A percentile compares a stretch with the other conserved stretches of the same genome.
Conservation (phyloP, 2,797 vertebrate species). For the Platyrinchus mystaceus region DNA sequence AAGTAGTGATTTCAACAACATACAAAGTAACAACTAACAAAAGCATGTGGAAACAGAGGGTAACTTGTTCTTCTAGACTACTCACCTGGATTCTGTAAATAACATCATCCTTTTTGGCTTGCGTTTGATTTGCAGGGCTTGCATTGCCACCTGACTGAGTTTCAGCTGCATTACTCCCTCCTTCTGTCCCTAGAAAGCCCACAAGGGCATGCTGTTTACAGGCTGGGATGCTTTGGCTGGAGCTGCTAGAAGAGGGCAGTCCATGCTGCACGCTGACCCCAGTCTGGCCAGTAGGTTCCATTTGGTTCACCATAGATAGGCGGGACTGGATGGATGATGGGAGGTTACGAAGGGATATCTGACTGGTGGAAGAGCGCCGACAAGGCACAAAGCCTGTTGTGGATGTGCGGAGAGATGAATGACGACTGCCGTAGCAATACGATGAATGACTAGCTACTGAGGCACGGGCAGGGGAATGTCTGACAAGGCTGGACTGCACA, state of each 20-base stretch:
- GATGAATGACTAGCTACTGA: slow-evolving; percentile 95
- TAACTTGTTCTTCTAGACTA: slow-evolving; percentile 14
- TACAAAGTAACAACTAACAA: neutral
- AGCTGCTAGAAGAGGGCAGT: slow-evolving; percentile 90
- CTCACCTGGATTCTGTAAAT: slow-evolving; percentile 96
- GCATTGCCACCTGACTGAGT: slow-evolving; percentile 73
- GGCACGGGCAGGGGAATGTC: slow-evolving; percentile 93
- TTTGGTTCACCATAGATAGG: slow-evolving; percentile 81
- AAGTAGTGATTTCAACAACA: neutral
- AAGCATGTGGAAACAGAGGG: neutral
- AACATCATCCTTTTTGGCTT: slow-evolving; percentile 92
- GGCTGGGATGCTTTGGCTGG: slow-evolving; percentile 95
- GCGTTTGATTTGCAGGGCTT: slow-evolving; percentile 80
- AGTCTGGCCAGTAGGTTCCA: slow-evolving; percentile 80
- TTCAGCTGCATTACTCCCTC: slow-evolving; percentile 73
- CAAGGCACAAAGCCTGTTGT: slow-evolving; percentile 92
- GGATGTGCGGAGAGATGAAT: slow-evolving; percentile 93
- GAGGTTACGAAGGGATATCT: slow-evolving; percentile 92
- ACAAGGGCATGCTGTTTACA: slow-evolving; percentile 93
- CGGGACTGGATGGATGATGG: slow-evolving; percentile 95
- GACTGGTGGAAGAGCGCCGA: slow-evolving; percentile 94
- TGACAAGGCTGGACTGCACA: slow-evolving; percentile 89
- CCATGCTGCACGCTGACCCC: slow-evolving; percentile 72
- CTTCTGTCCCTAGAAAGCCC: slow-evolving; percentile 90
- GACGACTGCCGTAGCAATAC: slow-evolving; percentile 93